These are phyloP conservation scores for Callorhinus ursinus DNA, from an alignment of 2,113 vertebrate species.

Conservation along the genomic window DNA sequence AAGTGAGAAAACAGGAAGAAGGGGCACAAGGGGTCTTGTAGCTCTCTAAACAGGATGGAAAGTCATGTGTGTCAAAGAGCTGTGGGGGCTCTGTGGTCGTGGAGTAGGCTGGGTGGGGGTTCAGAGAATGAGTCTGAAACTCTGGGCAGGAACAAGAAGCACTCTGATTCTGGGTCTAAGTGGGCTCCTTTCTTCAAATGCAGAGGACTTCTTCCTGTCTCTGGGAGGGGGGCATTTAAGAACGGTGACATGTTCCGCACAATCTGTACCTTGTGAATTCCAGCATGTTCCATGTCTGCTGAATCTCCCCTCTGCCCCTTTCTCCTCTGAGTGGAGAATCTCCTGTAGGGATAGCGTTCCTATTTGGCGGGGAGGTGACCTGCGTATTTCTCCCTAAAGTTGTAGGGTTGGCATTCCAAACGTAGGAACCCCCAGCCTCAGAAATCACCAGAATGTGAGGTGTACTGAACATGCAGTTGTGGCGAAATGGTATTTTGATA, in stretches of 20 bases:
- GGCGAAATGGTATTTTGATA: background rate
- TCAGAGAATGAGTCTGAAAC: too few species aligned
- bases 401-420: background rate
- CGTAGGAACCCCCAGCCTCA: background rate
- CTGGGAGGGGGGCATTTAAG: background rate
- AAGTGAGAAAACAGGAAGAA: too few species aligned
- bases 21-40: too few species aligned
- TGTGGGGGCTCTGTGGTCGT: too few species aligned
- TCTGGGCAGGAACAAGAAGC: too few species aligned
- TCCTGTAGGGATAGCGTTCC: background rate
- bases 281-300: background rate
- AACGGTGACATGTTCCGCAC: fast-evolving
- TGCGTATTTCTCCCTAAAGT: background rate
- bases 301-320: background rate
- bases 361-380: fast-evolving
- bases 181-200: too few species aligned
- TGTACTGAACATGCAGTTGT: too few species aligned
- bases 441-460: too few species aligned
- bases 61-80: too few species aligned
- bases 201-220: too few species aligned
- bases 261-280: fast-evolving
- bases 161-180: background rate
- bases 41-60: too few species aligned
- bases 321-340: background rate
- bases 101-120: too few species aligned